A percentile compares a stretch with the other conserved stretches of the same genome.
Evolutionary conservation across 1,140 invertebrate genomes (phyloP).

Genomic region (Drosophila ogumai): DNA sequence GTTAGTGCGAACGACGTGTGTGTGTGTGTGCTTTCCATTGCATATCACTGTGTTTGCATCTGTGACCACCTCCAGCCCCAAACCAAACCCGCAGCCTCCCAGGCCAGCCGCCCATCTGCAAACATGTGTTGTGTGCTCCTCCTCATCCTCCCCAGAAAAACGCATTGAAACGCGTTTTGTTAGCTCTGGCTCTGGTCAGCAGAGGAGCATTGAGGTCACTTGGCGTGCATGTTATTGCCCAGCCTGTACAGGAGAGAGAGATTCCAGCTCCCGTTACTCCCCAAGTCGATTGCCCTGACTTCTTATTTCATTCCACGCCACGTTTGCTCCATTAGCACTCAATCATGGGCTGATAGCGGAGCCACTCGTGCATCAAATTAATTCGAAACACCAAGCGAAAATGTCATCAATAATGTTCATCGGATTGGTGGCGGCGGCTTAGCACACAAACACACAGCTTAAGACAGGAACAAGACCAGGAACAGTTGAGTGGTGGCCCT

Average conservation of each 20-base stretch:
- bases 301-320: constrained; percentile 53
- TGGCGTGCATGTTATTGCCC: constrained; percentile 13
- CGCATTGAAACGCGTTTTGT: constrained; percentile 74
- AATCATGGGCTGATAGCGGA: constrained; percentile 65
- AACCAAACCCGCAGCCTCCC: background rate
- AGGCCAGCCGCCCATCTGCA: constrained; percentile 14
- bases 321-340: constrained; percentile 77
- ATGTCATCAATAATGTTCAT: constrained; percentile 71
- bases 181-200: constrained; percentile 61
- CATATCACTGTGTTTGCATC: constrained; percentile 81
- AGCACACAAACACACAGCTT: background rate
- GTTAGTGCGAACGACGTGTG: constrained; percentile 24
- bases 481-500: background rate
- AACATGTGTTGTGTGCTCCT: constrained; percentile 34
- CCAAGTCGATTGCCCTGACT: constrained; percentile 32
- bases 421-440: constrained; percentile 12
- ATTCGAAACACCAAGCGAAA: constrained; percentile 49
- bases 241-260: background rate
- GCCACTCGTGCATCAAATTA: constrained; percentile 79
- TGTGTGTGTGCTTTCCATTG: constrained; percentile 63
- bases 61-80: constrained; percentile 26
- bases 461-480: constrained; percentile 2
- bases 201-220: constrained; percentile 50
- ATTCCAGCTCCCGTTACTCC: background rate
- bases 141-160: constrained; percentile 30